Conservation (phyloP, 1,140 invertebrate genomes). For the Zelostemma sp. region DNA sequence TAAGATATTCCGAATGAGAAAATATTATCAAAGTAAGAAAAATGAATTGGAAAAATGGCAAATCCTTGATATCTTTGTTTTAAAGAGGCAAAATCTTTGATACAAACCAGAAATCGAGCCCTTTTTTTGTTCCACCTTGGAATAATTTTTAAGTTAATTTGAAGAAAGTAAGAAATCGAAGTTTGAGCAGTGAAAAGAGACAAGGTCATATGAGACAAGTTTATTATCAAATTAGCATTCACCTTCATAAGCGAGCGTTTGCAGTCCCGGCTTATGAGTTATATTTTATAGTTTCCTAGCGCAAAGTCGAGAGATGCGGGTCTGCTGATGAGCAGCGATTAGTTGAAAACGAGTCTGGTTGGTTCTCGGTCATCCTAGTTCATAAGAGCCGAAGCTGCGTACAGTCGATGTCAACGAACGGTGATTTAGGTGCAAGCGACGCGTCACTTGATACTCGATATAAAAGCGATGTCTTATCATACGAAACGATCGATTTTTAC, state of each 20-base stretch:
- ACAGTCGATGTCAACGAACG: slow-evolving; percentile 38
- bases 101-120: too few relatives aligned
- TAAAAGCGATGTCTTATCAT: too few relatives aligned
- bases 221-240: slow-evolving; percentile 51
- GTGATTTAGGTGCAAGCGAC: too few relatives aligned
- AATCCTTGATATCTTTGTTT: too few relatives aligned
- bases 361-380: slow-evolving; percentile 42
- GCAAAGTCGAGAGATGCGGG: slow-evolving; percentile 37
- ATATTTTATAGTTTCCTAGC: slow-evolving; percentile 48
- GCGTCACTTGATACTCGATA: too few relatives aligned
- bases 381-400: slow-evolving; percentile 32
- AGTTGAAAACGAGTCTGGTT: slow-evolving; percentile 48
- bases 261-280: slow-evolving; percentile 27
- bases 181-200: slow-evolving; percentile 31
- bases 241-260: slow-evolving; percentile 23
- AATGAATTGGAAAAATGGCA: too few relatives aligned
- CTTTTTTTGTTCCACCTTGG: too few relatives aligned
- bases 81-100: too few relatives aligned
- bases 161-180: slow-evolving; percentile 35
- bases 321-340: slow-evolving; percentile 39
- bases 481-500: background rate
- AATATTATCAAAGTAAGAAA: too few relatives aligned
- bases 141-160: too few relatives aligned
- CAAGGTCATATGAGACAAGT: slow-evolving; percentile 51
- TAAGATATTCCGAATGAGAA: too few relatives aligned